Evolutionary conservation across 2,797 vertebrate species (phyloP).

Genomic region (Hyperoplus lanceolatus): DNA sequence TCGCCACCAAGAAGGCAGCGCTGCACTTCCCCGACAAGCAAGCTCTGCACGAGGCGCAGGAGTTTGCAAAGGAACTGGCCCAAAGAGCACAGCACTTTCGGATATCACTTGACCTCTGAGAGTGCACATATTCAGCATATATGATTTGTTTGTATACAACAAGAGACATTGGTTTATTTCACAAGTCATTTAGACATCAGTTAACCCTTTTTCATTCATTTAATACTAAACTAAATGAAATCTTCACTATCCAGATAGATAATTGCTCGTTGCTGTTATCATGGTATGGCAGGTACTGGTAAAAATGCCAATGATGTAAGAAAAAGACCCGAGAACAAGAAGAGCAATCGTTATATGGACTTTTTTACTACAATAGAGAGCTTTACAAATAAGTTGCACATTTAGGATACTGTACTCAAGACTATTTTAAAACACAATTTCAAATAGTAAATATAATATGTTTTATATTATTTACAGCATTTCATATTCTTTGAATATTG

Average conservation of each 20-base stretch:
- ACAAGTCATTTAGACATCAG: background rate
- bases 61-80: conserved; percentile 85
- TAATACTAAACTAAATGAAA: conserved; percentile 26
- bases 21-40: conserved; percentile 84
- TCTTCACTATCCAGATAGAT: conserved; percentile 8
- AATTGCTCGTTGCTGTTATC: background rate
- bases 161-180: background rate
- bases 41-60: conserved; percentile 82
- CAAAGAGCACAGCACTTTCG: conserved; percentile 89
- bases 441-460: conserved; percentile 38
- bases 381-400: conserved; percentile 66
- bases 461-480: conserved; percentile 44
- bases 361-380: conserved; percentile 14
- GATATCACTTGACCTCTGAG: conserved; percentile 82
- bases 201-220: background rate
- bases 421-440: conserved; percentile 35
- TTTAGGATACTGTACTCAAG: conserved; percentile 54
- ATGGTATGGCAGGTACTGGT: conserved; percentile 32
- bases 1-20: conserved; percentile 93
- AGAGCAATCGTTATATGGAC: background rate
- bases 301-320: conserved; percentile 10
- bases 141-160: conserved; percentile 6
- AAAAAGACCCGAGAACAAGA: background rate
- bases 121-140: background rate
- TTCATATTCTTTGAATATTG: conserved; percentile 37